A percentile compares a stretch with the other conserved stretches of the same genome.
Conservation (phyloP, 1,140 invertebrate genomes). For the Eueides isabella region DNA sequence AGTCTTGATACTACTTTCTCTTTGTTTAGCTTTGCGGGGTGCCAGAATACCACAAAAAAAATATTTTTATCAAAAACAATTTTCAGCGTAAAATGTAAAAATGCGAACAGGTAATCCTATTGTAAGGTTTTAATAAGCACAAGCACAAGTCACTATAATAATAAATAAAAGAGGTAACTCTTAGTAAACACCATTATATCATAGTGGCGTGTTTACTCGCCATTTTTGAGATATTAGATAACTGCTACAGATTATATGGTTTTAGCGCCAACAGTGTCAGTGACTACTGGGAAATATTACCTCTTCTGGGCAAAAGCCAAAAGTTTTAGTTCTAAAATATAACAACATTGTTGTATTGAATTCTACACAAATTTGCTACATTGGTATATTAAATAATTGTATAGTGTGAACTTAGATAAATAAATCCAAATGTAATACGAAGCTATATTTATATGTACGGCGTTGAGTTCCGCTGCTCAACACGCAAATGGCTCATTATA, state of each 20-base stretch:
- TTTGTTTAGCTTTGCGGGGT: too few species aligned
- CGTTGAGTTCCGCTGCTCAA: too few species aligned
- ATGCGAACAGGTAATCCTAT: too few species aligned
- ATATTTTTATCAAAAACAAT: too few species aligned
- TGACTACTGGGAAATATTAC: conserved; percentile 37
- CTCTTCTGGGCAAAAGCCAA: conserved; percentile 39
- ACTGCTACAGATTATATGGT: conserved; percentile 31
- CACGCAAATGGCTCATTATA: too few species aligned
- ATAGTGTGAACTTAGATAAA: background rate
- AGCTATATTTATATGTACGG: background rate
- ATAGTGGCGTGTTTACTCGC: conserved; percentile 6
- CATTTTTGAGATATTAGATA: conserved; percentile 33
- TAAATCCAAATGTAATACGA: background rate
- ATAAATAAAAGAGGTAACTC: too few species aligned
- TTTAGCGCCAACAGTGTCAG: conserved; percentile 36
- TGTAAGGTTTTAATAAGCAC: too few species aligned
- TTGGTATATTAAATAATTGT: background rate
- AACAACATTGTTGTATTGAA: conserved; percentile 5
- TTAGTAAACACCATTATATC: background rate
- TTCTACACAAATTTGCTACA: background rate
- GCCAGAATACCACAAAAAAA: too few species aligned
- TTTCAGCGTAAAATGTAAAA: too few species aligned
- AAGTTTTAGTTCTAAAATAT: conserved; percentile 35
- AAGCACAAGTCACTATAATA: too few species aligned
- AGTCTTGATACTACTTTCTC: too few species aligned